phyloP scores from a whole-genome alignment of 2,113 vertebrate species.

The Larimichthys polyactis region DNA sequence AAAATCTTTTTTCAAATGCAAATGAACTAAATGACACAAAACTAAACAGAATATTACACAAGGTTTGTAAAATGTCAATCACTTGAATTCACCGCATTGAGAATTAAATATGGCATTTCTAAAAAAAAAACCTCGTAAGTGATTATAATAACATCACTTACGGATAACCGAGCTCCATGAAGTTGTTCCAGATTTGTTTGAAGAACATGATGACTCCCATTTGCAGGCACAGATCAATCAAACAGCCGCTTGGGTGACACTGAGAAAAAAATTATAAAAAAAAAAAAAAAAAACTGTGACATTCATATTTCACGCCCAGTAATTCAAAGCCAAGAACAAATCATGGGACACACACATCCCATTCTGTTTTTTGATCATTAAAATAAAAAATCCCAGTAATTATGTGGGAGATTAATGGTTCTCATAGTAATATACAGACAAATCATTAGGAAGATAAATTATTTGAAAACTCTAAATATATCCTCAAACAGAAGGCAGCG shows the following conservation, averaged over 20 bases:
- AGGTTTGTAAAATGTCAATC: slow-evolving; percentile 26
- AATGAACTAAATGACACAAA: slow-evolving; percentile 42
- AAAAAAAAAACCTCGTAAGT: neutral
- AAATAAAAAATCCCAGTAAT: slow-evolving; percentile 46
- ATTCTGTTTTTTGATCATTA: slow-evolving; percentile 52
- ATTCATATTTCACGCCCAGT: slow-evolving; percentile 43
- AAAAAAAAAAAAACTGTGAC: neutral
- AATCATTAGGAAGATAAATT: slow-evolving; percentile 52
- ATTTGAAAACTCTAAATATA: slow-evolving; percentile 33
- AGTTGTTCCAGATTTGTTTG: slow-evolving; percentile 99
- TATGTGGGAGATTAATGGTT: slow-evolving; percentile 47
- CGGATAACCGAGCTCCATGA: slow-evolving; percentile 99
- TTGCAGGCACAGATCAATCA: slow-evolving; percentile 99
- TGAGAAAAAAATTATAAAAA: slow-evolving; percentile 67
- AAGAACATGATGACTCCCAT: slow-evolving; percentile 99
- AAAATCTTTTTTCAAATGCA: slow-evolving; percentile 57
- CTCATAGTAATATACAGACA: slow-evolving; percentile 6
- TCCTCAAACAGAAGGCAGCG: slow-evolving; percentile 31
- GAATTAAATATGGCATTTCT: neutral
- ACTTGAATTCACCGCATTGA: slow-evolving; percentile 17
- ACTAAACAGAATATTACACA: slow-evolving; percentile 1
- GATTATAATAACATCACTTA: slow-evolving; percentile 75
- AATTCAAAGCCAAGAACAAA: slow-evolving; percentile 29
- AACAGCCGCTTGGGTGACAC: slow-evolving; percentile 98
- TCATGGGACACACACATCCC: slow-evolving; percentile 1